Conservation (phyloP, 2,113 vertebrate genomes). For the Laticauda laticaudata region DNA sequence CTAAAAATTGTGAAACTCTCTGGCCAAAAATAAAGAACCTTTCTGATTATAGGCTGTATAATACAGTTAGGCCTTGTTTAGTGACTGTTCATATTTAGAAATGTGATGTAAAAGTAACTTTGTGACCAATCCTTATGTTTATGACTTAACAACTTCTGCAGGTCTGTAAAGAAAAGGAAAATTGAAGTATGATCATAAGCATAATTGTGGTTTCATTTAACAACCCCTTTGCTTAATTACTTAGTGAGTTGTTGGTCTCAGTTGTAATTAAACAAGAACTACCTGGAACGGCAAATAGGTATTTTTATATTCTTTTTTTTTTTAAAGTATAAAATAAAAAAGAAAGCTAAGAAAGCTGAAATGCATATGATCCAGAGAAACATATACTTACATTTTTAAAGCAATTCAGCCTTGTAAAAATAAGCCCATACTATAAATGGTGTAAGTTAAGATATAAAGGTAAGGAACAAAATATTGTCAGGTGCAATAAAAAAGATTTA, state of each 20-base stretch:
- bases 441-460: slow-evolving; percentile 54
- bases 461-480: slow-evolving; percentile 59
- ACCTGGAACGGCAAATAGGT: slow-evolving; percentile 6
- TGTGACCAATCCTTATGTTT: background rate
- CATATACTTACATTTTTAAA: slow-evolving; percentile 12
- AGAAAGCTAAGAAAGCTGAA: slow-evolving; percentile 13
- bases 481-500: slow-evolving; percentile 59
- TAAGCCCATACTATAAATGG: slow-evolving; percentile 40
- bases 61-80: background rate
- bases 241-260: background rate
- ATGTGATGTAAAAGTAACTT: background rate
- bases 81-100: background rate
- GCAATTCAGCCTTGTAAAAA: slow-evolving; percentile 49
- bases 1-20: slow-evolving; percentile 11
- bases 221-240: background rate
- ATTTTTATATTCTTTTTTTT: background rate
- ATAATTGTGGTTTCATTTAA: background rate
- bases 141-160: background rate
- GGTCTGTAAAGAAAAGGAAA: background rate
- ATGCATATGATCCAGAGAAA: slow-evolving; percentile 33
- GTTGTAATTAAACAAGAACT: background rate
- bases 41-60: slow-evolving; percentile 7
- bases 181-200: background rate
- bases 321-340: slow-evolving; percentile 24
- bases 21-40: slow-evolving; percentile 28